Evolutionary conservation across 2,888 invertebrate genomes (phyloP), one percentile per base, ranked within the genome.

Genomic region (Chrysolina americana): DNA sequence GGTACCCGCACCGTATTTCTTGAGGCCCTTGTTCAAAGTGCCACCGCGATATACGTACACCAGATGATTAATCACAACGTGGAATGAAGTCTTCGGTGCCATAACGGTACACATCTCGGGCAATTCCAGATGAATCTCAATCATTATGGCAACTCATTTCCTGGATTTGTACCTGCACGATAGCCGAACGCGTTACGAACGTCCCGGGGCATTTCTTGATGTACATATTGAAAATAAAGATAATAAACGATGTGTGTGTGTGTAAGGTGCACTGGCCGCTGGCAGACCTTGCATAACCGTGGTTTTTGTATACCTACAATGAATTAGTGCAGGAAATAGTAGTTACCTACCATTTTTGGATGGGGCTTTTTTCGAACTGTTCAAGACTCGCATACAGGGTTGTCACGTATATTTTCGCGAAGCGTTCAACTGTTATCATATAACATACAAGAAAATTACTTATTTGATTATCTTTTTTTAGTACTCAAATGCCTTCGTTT

Each of bases 91-190:
- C 50, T 47, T n/a, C 36, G 77, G 73, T 73, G 77, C 75, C 77
- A 77, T 77, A 77, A 77, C 77, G 77, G 77, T 77, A 36, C 0
- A 44, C 13, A 70, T 44, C 17, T 71, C 69, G 75, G 77, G 73
- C 75, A 69, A 72, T 77, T 70, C 65, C 50, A 69, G 75, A 73
- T 75, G 70, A 70, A 77, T 77, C 74, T 73, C 53, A 36, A 48
- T 75, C 73, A 75, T 73, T 71, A 77, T 75, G 71, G 53, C 19
- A 65, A 19, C 41, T 65, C 62, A 65, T 68, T 71, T 68, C 65
- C 68, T 41, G 59, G 53, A 53, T 13, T 53, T 23, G 53, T 53
- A 53, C 53, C 21, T 11, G 53, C 17, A 13, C 21, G 19, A 36
- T 36, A 36, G 36, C 36, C 8, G 36, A 53, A 53, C 53, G 19